Evolutionary conservation across 2,797 vertebrate species (phyloP).

Genomic region (Pseudopleuronectes americanus): DNA sequence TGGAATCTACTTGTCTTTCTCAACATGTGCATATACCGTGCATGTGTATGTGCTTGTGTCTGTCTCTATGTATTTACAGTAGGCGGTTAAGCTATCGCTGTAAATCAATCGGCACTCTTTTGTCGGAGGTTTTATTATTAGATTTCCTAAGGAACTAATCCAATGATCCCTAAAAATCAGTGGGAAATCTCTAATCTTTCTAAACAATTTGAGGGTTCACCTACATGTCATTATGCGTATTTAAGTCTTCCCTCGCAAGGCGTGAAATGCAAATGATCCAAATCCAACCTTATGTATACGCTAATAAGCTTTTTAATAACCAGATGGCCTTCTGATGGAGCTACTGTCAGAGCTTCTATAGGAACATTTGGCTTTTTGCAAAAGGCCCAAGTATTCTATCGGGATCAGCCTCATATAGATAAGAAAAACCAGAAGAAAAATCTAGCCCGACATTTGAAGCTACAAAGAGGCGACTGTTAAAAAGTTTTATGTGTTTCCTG

Average conservation of each 20-base stretch:
- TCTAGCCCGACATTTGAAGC: not conserved
- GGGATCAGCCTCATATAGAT: constrained; percentile 18
- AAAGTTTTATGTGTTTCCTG: constrained; percentile 16
- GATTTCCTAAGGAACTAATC: constrained; percentile 46
- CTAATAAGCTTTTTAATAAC: constrained; percentile 40
- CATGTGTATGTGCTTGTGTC: not conserved
- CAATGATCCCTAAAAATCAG: constrained; percentile 34
- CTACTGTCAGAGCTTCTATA: constrained; percentile 29
- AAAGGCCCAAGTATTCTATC: not conserved
- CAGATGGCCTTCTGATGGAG: constrained; percentile 42
- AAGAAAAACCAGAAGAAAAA: not conserved
- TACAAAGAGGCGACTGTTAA: not conserved
- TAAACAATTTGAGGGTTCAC: constrained; percentile 34
- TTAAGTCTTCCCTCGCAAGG: constrained; percentile 22
- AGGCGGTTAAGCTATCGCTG: constrained; percentile 24
- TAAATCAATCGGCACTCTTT: constrained; percentile 32
- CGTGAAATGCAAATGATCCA: constrained; percentile 23
- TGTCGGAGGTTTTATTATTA: constrained; percentile 46
- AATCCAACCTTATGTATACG: constrained; percentile 25
- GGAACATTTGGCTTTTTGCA: constrained; percentile 29
- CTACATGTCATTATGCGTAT: constrained; percentile 22
- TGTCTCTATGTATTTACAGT: not conserved
- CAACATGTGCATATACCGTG: not conserved
- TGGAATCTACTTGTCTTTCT: not conserved
- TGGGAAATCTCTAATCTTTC: constrained; percentile 34